Conservation (phyloP, 1,140 invertebrate species). For the Papilio machaon region DNA sequence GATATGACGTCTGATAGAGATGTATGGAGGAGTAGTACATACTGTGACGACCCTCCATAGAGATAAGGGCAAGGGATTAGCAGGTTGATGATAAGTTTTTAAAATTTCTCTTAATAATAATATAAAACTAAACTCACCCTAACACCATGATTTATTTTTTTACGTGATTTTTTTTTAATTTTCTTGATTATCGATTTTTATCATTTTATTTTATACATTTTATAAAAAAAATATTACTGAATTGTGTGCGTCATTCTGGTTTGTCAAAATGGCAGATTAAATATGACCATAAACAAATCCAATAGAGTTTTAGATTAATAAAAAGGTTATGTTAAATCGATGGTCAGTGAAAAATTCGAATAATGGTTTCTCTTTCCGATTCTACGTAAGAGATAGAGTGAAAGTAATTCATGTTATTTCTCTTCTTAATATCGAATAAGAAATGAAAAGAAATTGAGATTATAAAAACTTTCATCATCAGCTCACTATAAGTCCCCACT, state of each 20-base stretch:
- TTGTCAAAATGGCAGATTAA: background rate
- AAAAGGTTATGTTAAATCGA: background rate
- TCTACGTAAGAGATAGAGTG: no score
- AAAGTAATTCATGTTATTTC: no score
- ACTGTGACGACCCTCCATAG: no score
- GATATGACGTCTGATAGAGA: no score
- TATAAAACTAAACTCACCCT: conserved; percentile 43
- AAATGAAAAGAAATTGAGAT: no score
- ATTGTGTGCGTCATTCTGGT: conserved; percentile 5
- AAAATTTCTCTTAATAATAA: no score
- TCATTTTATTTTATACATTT: conserved; percentile 41
- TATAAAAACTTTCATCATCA: no score
- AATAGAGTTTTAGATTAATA: background rate
- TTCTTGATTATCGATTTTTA: conserved; percentile 45
- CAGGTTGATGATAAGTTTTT: no score
- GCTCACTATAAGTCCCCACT: no score
- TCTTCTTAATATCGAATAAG: no score
- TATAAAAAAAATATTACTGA: conserved; percentile 38
- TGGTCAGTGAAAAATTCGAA: background rate
- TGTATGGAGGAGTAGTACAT: no score
- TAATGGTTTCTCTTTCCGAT: background rate
- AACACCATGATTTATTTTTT: conserved; percentile 47
- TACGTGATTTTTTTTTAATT: conserved; percentile 24
- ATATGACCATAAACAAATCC: background rate
- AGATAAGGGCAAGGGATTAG: no score